These are phyloP conservation scores for Conchocele bisecta DNA, from an alignment of 2,888 invertebrate genomes.

Conservation along the genomic window DNA sequence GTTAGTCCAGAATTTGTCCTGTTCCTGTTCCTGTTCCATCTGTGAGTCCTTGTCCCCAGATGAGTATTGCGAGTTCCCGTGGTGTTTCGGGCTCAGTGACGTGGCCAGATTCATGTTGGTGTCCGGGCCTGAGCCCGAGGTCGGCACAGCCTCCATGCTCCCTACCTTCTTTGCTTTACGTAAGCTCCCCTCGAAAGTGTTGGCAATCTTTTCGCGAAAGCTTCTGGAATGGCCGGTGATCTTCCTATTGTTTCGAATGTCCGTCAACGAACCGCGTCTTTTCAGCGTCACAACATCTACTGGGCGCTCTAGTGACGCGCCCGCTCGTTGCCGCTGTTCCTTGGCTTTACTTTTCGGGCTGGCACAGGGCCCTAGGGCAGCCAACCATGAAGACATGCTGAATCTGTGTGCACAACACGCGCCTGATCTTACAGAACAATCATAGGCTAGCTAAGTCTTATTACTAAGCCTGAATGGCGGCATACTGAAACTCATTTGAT, in stretches of 20 bases:
- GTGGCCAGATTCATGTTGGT: constrained; percentile 61
- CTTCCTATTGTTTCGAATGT: constrained; percentile 49
- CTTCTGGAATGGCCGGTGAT: constrained; percentile 52
- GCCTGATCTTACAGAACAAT: too few relatives aligned
- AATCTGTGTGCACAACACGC: too few relatives aligned
- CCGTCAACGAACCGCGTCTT: constrained; percentile 54
- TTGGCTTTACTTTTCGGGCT: constrained; percentile 58
- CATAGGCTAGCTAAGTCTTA: too few relatives aligned
- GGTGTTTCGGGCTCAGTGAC: constrained; percentile 48
- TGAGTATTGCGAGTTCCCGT: too few relatives aligned
- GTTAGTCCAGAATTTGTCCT: constrained; percentile 61
- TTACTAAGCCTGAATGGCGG: too few relatives aligned
- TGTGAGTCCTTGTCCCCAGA: constrained; percentile 12
- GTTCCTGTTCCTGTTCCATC: constrained; percentile 32
- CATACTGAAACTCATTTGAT: too few relatives aligned
- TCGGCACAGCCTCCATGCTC: constrained; percentile 50
- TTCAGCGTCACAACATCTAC: constrained; percentile 45
- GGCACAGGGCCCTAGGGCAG: constrained; percentile 57
- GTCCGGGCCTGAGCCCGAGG: constrained; percentile 50
- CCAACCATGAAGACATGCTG: constrained; percentile 58
- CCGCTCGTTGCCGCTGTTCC: constrained; percentile 31
- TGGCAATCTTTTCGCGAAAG: constrained; percentile 53
- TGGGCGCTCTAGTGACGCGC: constrained; percentile 27
- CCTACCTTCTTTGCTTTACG: constrained; percentile 52
- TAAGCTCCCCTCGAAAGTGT: constrained; percentile 59